phyloP scores from a whole-genome alignment of 2,797 vertebrate species.

The Microctenopoma stevenorrisi region DNA sequence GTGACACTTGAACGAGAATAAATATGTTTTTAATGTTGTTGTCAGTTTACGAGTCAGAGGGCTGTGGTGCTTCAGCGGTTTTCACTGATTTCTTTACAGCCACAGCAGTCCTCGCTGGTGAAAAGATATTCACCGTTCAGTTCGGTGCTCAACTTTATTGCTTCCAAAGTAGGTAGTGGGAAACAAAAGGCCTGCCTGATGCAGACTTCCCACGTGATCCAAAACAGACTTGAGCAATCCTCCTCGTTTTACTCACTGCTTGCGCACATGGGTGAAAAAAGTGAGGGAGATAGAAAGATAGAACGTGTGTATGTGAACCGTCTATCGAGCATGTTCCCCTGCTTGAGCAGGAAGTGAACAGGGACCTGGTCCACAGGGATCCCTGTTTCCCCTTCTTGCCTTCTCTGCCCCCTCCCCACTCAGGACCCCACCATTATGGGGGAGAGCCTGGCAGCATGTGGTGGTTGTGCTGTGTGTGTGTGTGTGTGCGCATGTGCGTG shows the following conservation, averaged over 20 bases:
- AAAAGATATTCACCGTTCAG: constrained; percentile 23
- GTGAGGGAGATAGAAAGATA: constrained; percentile 64
- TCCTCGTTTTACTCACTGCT: constrained; percentile 56
- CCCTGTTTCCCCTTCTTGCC: constrained; percentile 55
- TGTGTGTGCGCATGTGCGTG: constrained; percentile 40
- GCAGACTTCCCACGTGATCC: constrained; percentile 65
- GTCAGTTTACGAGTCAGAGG: constrained; percentile 26
- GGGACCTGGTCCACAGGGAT: constrained; percentile 80
- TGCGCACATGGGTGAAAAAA: constrained; percentile 55
- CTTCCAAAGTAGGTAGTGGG: constrained; percentile 23
- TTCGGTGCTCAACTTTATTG: constrained; percentile 19
- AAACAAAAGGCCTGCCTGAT: constrained; percentile 22
- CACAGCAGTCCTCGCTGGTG: constrained; percentile 12
- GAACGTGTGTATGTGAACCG: constrained; percentile 74
- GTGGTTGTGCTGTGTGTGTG: constrained; percentile 41
- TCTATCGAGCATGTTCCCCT: constrained; percentile 71
- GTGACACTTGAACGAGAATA: constrained; percentile 7
- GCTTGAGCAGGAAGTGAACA: constrained; percentile 75
- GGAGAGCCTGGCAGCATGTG: constrained; percentile 66
- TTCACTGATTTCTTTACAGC: constrained; percentile 41
- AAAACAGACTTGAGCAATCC: constrained; percentile 71
- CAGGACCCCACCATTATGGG: constrained; percentile 64
- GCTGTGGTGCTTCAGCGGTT: constrained; percentile 26
- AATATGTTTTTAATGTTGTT: constrained; percentile 22
- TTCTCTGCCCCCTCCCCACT: constrained; percentile 41